A percentile compares a stretch with the other conserved stretches of the same genome.
Conservation (phyloP, 1,140 invertebrate genomes). For the Papilio helenus region DNA sequence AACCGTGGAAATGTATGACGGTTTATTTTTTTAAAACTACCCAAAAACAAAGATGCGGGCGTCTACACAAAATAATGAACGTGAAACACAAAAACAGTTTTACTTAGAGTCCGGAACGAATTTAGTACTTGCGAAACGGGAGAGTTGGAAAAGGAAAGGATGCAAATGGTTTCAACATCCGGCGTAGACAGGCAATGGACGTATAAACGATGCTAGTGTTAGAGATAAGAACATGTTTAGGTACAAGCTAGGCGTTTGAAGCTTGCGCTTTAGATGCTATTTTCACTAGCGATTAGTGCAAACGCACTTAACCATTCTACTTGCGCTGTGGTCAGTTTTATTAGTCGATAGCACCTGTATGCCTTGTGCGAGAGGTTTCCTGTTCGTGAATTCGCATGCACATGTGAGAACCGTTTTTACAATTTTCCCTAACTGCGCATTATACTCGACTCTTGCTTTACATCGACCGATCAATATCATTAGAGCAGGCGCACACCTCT, state of each 20-base stretch:
- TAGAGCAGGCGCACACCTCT: too few species aligned
- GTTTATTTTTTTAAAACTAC: not conserved
- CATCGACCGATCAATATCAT: too few species aligned
- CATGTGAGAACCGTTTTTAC: too few species aligned
- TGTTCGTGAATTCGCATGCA: too few species aligned
- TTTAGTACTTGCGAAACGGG: conserved; percentile 8
- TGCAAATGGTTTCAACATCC: conserved; percentile 25
- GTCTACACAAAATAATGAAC: not conserved
- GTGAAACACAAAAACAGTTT: not conserved
- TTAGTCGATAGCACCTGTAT: not conserved
- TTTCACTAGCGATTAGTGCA: not conserved
- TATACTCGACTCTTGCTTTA: too few species aligned
- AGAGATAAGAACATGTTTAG: conserved; percentile 1
- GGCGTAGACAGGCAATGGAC: conserved; percentile 39
- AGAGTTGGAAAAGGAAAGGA: not conserved
- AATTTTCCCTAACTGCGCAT: too few species aligned
- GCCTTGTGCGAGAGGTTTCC: not conserved
- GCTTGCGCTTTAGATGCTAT: not conserved
- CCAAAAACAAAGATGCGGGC: not conserved
- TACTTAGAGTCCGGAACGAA: not conserved
- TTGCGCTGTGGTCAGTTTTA: not conserved
- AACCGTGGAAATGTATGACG: not conserved
- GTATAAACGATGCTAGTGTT: conserved; percentile 18
- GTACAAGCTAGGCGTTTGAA: not conserved
- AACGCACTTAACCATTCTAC: not conserved